Conservation (phyloP, 2,888 invertebrate species). For the Hecatera dysodea region DNA sequence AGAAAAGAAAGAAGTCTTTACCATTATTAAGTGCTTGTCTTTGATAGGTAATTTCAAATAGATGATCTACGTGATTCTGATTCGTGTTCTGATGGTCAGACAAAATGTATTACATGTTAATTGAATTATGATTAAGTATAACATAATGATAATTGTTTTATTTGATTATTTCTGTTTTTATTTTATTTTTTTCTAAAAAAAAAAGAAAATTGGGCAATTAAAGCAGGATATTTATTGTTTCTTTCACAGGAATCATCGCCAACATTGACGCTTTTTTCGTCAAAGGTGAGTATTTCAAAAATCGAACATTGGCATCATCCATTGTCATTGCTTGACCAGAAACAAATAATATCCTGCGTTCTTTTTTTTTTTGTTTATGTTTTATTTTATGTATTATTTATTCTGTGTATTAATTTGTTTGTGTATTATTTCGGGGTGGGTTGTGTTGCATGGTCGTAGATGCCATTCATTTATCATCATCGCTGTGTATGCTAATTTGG, state of each 20-base stretch:
- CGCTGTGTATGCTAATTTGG: constrained; percentile 61
- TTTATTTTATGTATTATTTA: constrained; percentile 35
- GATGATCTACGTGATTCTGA: not conserved
- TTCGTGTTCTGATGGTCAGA: not conserved
- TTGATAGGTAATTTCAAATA: not conserved
- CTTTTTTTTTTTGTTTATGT: constrained; percentile 56
- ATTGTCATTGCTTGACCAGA: constrained; percentile 78
- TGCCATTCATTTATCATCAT: constrained; percentile 66
- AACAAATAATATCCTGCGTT: constrained; percentile 79
- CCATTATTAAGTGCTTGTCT: not conserved
- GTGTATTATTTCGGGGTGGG: constrained; percentile 53
- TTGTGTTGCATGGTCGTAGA: constrained; percentile 61
- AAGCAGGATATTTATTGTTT: constrained; percentile 88
- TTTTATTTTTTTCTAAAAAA: constrained; percentile 57
- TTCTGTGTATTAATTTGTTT: constrained; percentile 52
- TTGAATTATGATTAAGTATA: not conserved
- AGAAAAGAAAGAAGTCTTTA: no score
- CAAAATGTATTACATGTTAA: not conserved
- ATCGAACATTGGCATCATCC: constrained; percentile 69
- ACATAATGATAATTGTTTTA: constrained; percentile 14
- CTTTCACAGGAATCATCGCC: constrained; percentile 94
- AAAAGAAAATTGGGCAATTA: constrained; percentile 76
- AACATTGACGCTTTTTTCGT: constrained; percentile 94
- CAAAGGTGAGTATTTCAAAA: constrained; percentile 92
- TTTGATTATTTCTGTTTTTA: constrained; percentile 52